A percentile compares a stretch with the other conserved stretches of the same genome.
These are phyloP conservation scores for Spinibarbus caldwelli DNA, from an alignment of 2,797 vertebrate species.

Conservation along the genomic window DNA sequence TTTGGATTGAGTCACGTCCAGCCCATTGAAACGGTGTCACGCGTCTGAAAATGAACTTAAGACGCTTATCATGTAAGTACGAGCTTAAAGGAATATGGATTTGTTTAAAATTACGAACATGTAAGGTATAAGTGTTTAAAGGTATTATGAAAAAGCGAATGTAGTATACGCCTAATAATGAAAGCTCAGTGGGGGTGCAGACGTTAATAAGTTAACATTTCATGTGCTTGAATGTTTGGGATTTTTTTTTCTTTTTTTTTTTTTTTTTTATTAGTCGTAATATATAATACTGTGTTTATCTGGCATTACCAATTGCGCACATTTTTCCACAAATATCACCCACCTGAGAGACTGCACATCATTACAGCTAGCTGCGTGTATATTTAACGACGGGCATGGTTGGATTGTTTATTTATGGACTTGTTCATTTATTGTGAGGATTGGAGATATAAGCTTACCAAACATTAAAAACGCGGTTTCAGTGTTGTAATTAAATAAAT, in stretches of 20 bases:
- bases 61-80: conserved; percentile 28
- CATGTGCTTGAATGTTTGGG: conserved; percentile 10
- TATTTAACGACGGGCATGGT: not conserved
- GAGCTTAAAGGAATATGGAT: not conserved
- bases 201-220: not conserved
- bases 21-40: not conserved
- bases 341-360: not conserved
- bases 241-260: no score
- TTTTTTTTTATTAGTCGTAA: no score
- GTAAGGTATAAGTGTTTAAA: not conserved
- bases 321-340: not conserved
- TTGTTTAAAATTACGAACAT: not conserved
- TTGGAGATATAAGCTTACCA: not conserved
- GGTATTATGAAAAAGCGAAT: not conserved
- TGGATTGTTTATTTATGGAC: not conserved
- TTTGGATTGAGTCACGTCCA: conserved; percentile 33
- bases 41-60: conserved; percentile 31
- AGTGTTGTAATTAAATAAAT: not conserved
- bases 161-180: not conserved
- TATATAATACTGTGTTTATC: not conserved
- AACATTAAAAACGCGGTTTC: not conserved
- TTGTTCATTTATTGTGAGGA: not conserved
- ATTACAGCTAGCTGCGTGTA: no score
- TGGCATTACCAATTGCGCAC: not conserved
- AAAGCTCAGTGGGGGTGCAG: not conserved